Percentiles rank a stretch among this genome's conserved stretches.
Conservation (phyloP, 1,140 invertebrate genomes). For the Idris sp. region DNA sequence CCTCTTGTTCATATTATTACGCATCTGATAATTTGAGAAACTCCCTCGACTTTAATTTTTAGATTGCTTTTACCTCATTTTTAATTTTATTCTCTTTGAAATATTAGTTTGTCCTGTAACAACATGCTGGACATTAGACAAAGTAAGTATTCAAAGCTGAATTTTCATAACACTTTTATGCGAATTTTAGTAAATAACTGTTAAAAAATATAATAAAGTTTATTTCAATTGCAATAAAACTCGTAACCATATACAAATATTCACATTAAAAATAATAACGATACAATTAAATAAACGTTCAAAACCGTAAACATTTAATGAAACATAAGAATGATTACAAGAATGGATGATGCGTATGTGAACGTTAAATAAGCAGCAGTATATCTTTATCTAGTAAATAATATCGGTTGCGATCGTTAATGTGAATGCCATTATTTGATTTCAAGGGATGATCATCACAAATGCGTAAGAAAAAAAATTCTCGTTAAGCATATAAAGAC, state of each 20-base stretch:
- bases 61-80: too few relatives aligned
- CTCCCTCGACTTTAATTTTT: too few relatives aligned
- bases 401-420: conserved; percentile 47
- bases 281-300: too few relatives aligned
- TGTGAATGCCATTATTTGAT: conserved; percentile 51
- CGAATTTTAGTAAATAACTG: too few relatives aligned
- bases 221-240: too few relatives aligned
- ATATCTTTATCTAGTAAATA: conserved; percentile 50
- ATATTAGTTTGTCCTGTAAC: too few relatives aligned
- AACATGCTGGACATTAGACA: too few relatives aligned
- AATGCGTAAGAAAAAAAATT: conserved; percentile 33
- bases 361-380: conserved; percentile 27
- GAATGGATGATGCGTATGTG: conserved; percentile 13
- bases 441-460: conserved; percentile 29
- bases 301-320: conserved; percentile 45
- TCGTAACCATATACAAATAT: too few relatives aligned
- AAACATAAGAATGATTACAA: conserved; percentile 39
- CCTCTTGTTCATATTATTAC: conserved; percentile 1
- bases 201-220: too few relatives aligned
- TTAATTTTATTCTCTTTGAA: too few relatives aligned
- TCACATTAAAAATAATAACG: conserved; percentile 1
- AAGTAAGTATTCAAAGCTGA: too few relatives aligned
- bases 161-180: too few relatives aligned
- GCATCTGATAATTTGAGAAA: background rate
- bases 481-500: conserved; percentile 58